A percentile compares a stretch with the other conserved stretches of the same genome.
These are phyloP conservation scores for Muraenolepis orangiensis DNA, from an alignment of 2,797 vertebrate genomes.

Conservation along the genomic window DNA sequence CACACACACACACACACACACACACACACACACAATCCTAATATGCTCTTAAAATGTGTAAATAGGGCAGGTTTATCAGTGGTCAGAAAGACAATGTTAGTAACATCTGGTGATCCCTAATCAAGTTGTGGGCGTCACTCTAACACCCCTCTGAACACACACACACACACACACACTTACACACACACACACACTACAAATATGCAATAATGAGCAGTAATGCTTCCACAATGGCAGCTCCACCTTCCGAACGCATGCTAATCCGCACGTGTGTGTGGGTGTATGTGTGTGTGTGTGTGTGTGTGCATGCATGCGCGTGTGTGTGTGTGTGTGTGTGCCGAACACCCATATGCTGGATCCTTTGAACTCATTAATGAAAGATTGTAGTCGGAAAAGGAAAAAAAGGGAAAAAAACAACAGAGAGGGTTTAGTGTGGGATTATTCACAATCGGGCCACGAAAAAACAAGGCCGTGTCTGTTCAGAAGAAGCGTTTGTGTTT, in stretches of 20 bases:
- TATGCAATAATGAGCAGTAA: conserved; percentile 65
- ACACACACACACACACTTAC: conserved; percentile 34
- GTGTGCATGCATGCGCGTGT: conserved; percentile 15
- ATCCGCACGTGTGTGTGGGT: conserved; percentile 50
- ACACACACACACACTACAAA: conserved; percentile 38
- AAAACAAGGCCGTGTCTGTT: conserved; percentile 45
- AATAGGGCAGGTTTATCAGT: conserved; percentile 40
- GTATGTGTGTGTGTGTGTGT: conserved; percentile 16
- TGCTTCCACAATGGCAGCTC: conserved; percentile 47
- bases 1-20: conserved; percentile 4
- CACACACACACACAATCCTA: no score
- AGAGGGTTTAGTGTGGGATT: conserved; percentile 55
- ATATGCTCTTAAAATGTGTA: no score
- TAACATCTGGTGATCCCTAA: conserved; percentile 62
- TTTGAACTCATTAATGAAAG: conserved; percentile 69
- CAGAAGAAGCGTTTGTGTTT: conserved; percentile 38
- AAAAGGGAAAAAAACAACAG: conserved; percentile 31
- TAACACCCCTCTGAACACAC: conserved; percentile 45
- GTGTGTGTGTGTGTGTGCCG: conserved; percentile 18
- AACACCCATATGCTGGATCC: conserved; percentile 61
- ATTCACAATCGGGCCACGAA: conserved; percentile 36
- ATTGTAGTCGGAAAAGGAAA: conserved; percentile 37
- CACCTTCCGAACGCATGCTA: conserved; percentile 56
- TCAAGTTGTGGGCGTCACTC: conserved; percentile 37
- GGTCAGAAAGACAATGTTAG: conserved; percentile 33